Evolutionary conservation across 1,140 invertebrate species (phyloP), one percentile per base, ranked within the genome.

Genomic region (Bombus confusus): DNA sequence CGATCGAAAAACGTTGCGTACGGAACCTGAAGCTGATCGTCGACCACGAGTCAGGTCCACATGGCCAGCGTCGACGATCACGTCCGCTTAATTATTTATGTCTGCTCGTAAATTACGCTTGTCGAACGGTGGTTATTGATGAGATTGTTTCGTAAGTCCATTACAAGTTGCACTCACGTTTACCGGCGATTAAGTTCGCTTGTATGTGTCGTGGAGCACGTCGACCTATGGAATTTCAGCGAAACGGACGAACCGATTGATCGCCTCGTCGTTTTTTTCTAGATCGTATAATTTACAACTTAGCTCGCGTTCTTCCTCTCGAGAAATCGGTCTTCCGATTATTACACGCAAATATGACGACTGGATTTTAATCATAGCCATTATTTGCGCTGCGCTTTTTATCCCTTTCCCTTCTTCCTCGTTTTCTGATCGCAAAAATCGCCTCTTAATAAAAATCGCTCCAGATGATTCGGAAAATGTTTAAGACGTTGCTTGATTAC

Each of bases 111-210:
- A 85, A 85, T 85, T 85, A 85, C 83, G 83, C 83, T 85, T 85
- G 83, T 85, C 83, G 77, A 85, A 80, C 77, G 57, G 83, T 47
- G 77, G 52, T 85, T 85, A 85, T 85, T 85, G 83, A 85, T 85
- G 83, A 85, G 83, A 85, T 85, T 85, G 83, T 85, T 85, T 85
- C 83, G 83, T 85, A 85, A 85, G 83, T 85, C 77, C 68, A 85
- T 85, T 85, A 85, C 71, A 72, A 85, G 77, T 79, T 85, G 83
- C 83, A 64, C 31, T 78, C 83, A 68, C 83, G 68, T 85, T 80
- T 80, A 80, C 77, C 41, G 28, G 31, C 83, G 83, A 80, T 85
- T 85, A 85, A 80, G 76, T 80, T 59, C 68, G 41, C 52, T 64
- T 57, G 76, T 85, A 59, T 39, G 77, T 80, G 83, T 85, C 74